phyloP scores from a whole-genome alignment of 2,797 vertebrate species.

The Anniella stebbinsi region DNA sequence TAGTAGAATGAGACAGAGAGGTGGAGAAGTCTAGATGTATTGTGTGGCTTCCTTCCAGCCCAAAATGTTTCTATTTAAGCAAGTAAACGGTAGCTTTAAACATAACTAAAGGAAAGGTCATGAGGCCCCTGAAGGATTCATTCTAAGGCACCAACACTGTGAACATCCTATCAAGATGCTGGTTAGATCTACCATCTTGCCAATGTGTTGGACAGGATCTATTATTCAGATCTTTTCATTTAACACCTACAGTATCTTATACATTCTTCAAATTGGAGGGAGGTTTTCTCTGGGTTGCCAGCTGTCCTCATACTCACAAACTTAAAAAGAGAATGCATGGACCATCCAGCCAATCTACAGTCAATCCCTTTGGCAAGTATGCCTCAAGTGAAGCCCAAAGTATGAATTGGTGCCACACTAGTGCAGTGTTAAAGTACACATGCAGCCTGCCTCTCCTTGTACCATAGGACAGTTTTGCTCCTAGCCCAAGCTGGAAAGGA shows the following conservation, averaged over 20 bases:
- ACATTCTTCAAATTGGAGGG: background rate
- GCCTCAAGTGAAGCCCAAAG: background rate
- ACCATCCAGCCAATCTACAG: background rate
- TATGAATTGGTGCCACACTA: no score
- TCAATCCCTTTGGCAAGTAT: background rate
- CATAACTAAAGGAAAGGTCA: conserved; percentile 13
- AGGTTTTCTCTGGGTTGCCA: background rate
- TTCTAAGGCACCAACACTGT: background rate
- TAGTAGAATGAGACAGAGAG: background rate
- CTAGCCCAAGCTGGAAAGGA: background rate
- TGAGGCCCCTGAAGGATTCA: conserved; percentile 15
- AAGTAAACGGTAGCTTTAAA: conserved; percentile 20
- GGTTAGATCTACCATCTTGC: background rate
- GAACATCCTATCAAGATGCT: background rate
- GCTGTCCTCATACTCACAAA: background rate
- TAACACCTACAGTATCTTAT: background rate
- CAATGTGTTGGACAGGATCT: no score
- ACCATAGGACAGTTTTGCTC: no score
- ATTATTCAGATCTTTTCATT: background rate
- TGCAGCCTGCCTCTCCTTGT: background rate
- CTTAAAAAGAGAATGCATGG: background rate
- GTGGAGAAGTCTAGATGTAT: background rate
- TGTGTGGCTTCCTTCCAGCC: conserved; percentile 6
- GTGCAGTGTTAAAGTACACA: background rate
- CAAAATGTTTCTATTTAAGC: conserved; percentile 30